These are phyloP conservation scores for Charaxes varanes DNA, from an alignment of 1,140 invertebrate genomes.

Conservation along the genomic window DNA sequence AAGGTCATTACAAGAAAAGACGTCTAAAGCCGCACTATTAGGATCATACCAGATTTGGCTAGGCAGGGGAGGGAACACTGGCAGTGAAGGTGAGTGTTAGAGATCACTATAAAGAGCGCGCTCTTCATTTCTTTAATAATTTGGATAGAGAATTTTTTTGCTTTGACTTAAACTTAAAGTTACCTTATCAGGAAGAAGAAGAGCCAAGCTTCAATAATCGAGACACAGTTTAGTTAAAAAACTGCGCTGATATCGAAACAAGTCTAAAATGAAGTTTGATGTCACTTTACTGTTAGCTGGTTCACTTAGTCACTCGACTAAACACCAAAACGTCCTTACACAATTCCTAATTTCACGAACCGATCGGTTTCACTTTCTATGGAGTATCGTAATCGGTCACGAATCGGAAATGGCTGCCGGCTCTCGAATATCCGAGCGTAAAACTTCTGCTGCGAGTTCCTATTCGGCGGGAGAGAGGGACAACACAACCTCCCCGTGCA, in stretches of 20 bases:
- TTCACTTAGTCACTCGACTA: conserved; percentile 41
- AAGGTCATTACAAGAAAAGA: no score
- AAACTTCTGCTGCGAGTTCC: conserved; percentile 45
- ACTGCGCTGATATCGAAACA: conserved; percentile 63
- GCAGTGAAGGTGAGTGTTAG: no score
- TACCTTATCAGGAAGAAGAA: conserved; percentile 43
- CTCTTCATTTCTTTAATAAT: no score
- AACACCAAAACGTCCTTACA: conserved; percentile 46
- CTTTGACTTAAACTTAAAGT: no score
- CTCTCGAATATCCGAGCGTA: conserved; percentile 32
- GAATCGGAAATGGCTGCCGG: conserved; percentile 36
- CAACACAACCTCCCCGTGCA: conserved; percentile 48
- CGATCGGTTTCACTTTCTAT: conserved; percentile 53
- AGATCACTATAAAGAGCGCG: no score
- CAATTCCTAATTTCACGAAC: conserved; percentile 47
- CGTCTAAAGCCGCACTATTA: no score
- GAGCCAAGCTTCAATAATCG: conserved; percentile 47
- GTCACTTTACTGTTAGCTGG: conserved; percentile 40
- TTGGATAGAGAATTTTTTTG: no score
- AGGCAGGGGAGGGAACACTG: no score
- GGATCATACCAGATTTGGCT: no score
- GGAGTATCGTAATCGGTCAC: conserved; percentile 43
- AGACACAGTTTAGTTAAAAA: conserved; percentile 60
- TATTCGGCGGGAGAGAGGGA: conserved; percentile 21
- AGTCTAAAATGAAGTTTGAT: conserved; percentile 43